phyloP scores from a whole-genome alignment of 2,113 vertebrate genomes.

The Callopanchax toddi region DNA sequence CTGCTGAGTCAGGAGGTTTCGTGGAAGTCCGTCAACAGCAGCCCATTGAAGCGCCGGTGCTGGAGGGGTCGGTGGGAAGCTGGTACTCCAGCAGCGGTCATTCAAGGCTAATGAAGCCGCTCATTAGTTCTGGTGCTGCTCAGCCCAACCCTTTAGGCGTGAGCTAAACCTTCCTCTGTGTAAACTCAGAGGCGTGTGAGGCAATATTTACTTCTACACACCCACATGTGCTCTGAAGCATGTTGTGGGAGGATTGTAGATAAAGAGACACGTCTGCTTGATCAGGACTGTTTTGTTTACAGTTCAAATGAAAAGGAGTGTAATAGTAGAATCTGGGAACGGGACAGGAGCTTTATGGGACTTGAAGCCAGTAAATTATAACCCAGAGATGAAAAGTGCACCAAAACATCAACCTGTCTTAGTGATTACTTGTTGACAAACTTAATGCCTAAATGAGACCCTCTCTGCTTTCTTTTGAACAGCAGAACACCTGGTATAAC shows the following conservation, averaged over 20 bases:
- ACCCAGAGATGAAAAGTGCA: too few relatives aligned
- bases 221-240: not conserved
- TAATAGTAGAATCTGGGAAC: not conserved
- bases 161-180: conserved; percentile 14
- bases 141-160: conserved; percentile 17
- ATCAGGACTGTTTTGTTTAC: conserved; percentile 62
- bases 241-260: conserved; percentile 40
- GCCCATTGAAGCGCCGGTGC: conserved; percentile 43
- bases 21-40: conserved; percentile 64
- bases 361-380: too few relatives aligned
- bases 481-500: too few relatives aligned
- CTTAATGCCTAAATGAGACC: too few relatives aligned
- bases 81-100: conserved; percentile 27
- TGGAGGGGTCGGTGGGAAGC: conserved; percentile 58
- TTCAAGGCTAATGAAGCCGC: conserved; percentile 17
- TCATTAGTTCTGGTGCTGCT: conserved; percentile 34
- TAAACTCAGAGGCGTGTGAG: conserved; percentile 11
- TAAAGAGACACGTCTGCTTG: conserved; percentile 29
- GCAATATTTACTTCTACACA: conserved; percentile 26
- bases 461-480: too few relatives aligned
- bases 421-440: too few relatives aligned
- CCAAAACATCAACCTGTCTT: too few relatives aligned
- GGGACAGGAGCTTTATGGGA: too few relatives aligned
- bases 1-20: conserved; percentile 71
- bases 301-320: conserved; percentile 23